These are phyloP conservation scores for Atherix ibis DNA, from an alignment of 2,888 invertebrate genomes.

Conservation along the genomic window DNA sequence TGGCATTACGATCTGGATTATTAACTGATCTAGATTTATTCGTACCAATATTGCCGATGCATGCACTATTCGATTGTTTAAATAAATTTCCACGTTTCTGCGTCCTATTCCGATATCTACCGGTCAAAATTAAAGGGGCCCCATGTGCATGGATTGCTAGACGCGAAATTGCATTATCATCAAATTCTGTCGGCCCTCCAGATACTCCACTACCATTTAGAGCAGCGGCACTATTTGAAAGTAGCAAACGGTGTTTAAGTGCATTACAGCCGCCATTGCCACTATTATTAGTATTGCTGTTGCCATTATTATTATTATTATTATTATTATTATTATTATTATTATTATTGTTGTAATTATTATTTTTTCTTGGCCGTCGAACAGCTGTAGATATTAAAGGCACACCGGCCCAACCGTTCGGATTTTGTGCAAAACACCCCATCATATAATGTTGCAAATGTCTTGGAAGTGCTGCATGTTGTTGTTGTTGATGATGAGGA, in stretches of 20 bases:
- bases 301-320: slow-evolving; percentile 4
- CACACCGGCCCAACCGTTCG: slow-evolving; percentile 60
- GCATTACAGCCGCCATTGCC: slow-evolving; percentile 1
- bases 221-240: slow-evolving; percentile 8
- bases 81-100: slow-evolving; percentile 23
- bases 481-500: slow-evolving; percentile 16
- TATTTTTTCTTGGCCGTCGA: slow-evolving; percentile 30
- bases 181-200: slow-evolving; percentile 16
- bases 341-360: slow-evolving; percentile 11
- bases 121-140: slow-evolving; percentile 62
- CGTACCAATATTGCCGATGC: too few relatives aligned
- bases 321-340: slow-evolving; percentile 5
- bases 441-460: slow-evolving; percentile 12
- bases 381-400: slow-evolving; percentile 67
- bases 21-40: too few relatives aligned
- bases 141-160: slow-evolving; percentile 73
- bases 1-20: neutral
- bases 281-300: neutral
- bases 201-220: too few relatives aligned
- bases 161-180: slow-evolving; percentile 39
- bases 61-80: slow-evolving; percentile 23
- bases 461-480: too few relatives aligned
- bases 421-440: slow-evolving; percentile 12
- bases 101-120: slow-evolving; percentile 33
- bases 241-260: slow-evolving; percentile 7